Evolutionary conservation across 2,797 vertebrate genomes (phyloP), one percentile per base, ranked within the genome.

Genomic region (Molossus alvarezi): DNA sequence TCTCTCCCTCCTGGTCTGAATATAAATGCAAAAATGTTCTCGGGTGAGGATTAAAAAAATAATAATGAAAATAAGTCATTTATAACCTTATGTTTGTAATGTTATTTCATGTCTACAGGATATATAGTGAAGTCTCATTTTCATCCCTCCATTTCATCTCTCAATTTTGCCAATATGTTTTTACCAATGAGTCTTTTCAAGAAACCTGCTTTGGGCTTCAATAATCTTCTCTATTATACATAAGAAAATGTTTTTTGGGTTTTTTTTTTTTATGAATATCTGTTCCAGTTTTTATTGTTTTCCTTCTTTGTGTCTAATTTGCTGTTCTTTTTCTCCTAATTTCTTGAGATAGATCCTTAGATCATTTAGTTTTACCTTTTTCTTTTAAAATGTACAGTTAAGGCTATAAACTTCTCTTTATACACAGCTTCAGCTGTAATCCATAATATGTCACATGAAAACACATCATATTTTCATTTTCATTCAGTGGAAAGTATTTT

Each of bases 401-500:
- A 53, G 53, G 20, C 13, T 60, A 69, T 69, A 93, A 76, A 82
- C 55, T 51, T 62, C 13, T 55, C 15, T n/a, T 65, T 8, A 53
- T 55, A 11, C 8, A 41, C 55, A 89, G 8, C 51, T 81, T 92
- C 80, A 81, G 62, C 41, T 81, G 64, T 15, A 65, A 83, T n/a
- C 6, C 29, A 64, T 23, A 64, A 81, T 11, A 60, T n/a, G 6
- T n/a, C n/a, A 83, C 55, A 64, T 91, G 20, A 81, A 85, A 75
- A 75, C 58, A 48, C 51, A 11, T 71, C 29, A 29, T 64, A 65
- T 51, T 88, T 75, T 89, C 29, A 0, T 64, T 89, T 81, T 29
- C 58, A 65, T 33, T 73, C 7, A 79, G 17, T 33, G 65, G 55
- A 65, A 94, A 90, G 81, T 64, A 81, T 92, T 84, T 86, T 84